phyloP scores from a whole-genome alignment of 2,113 vertebrate genomes.

The Zosterops lateralis region DNA sequence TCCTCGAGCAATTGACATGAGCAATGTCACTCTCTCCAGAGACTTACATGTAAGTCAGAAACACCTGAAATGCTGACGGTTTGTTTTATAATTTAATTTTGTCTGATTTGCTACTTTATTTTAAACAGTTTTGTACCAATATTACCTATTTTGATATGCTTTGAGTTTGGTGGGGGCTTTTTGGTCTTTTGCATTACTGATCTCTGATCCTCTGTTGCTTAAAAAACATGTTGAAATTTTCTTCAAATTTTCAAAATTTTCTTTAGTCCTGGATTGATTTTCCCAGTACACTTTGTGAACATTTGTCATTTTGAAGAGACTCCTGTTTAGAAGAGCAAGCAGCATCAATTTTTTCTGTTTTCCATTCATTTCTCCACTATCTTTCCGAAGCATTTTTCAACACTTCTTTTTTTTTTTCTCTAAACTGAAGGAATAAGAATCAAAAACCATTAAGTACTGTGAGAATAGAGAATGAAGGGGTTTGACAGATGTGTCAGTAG shows the following conservation, averaged over 20 bases:
- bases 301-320: background rate
- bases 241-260: background rate
- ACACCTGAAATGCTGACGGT: background rate
- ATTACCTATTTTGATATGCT: background rate
- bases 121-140: background rate
- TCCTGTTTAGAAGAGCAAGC: background rate
- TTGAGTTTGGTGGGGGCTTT: background rate
- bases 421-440: background rate
- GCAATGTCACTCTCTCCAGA: slow-evolving; percentile 92
- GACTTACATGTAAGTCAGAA: slow-evolving; percentile 87
- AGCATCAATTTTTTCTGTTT: background rate
- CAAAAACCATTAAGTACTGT: background rate
- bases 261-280: background rate
- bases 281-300: background rate
- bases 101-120: background rate
- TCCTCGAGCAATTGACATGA: slow-evolving; percentile 94
- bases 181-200: background rate
- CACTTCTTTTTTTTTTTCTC: background rate
- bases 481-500: background rate
- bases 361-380: background rate
- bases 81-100: background rate
- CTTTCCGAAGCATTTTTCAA: background rate
- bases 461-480: background rate
- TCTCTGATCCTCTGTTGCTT: background rate
- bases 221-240: background rate